A percentile compares a stretch with the other conserved stretches of the same genome.
Conservation (phyloP, 2,113 vertebrate species). For the Paramormyrops kingsleyae region DNA sequence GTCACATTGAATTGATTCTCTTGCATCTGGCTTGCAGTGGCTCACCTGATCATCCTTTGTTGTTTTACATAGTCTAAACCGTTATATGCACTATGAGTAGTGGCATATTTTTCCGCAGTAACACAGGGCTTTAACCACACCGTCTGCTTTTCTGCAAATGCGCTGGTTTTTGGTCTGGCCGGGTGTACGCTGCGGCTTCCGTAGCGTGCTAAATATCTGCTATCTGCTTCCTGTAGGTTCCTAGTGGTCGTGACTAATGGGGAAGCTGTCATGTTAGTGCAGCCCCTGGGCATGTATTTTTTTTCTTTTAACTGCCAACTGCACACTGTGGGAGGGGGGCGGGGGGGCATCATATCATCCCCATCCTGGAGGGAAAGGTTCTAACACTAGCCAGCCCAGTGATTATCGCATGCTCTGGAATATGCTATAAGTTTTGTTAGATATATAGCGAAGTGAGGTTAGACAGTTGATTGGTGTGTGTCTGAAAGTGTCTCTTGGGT, state of each 20-base stretch:
- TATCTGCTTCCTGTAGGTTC: not conserved
- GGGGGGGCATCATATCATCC: not conserved
- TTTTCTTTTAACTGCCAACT: not conserved
- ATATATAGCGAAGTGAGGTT: not conserved
- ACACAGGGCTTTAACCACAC: not conserved
- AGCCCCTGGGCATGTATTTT: not conserved
- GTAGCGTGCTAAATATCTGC: not conserved
- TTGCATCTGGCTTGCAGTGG: not conserved
- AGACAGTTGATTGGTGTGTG: not conserved
- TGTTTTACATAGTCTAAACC: not conserved
- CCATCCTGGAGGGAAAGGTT: not conserved
- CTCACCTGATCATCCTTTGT: not conserved
- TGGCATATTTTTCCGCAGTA: not conserved
- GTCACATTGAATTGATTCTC: not conserved
- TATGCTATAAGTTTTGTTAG: not conserved
- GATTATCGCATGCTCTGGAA: not conserved
- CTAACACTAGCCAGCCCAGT: not conserved
- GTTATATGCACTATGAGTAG: not conserved
- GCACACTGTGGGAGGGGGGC: not conserved
- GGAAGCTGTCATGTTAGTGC: not conserved
- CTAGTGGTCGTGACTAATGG: not conserved
- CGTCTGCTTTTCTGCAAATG: not conserved
- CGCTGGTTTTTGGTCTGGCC: not conserved
- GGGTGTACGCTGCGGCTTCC: not conserved
- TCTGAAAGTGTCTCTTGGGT: not conserved